phyloP scores from a whole-genome alignment of 1,140 invertebrate genomes.

The Zaprionus ornatus region DNA sequence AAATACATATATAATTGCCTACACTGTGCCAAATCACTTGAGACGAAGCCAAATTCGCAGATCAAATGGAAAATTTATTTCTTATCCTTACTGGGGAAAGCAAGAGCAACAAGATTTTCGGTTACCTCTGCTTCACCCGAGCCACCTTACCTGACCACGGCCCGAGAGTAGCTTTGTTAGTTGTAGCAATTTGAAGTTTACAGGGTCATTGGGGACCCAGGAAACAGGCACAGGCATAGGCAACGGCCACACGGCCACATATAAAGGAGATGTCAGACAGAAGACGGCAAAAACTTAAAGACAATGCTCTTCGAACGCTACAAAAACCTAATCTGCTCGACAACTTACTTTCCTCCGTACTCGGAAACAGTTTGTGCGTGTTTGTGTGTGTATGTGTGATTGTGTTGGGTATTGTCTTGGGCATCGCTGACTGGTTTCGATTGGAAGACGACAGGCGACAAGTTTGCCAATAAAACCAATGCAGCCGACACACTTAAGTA shows the following conservation, averaged over 20 bases:
- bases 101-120: constrained; percentile 4
- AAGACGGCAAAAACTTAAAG: constrained; percentile 67
- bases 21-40: constrained; percentile 19
- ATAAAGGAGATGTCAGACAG: constrained; percentile 9
- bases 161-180: constrained; percentile 41
- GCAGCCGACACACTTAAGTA: constrained; percentile 79
- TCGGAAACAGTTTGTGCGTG: constrained; percentile 15
- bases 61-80: constrained; percentile 44
- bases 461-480: constrained; percentile 80
- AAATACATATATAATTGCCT: background rate
- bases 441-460: constrained; percentile 76
- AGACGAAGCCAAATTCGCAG: constrained; percentile 27
- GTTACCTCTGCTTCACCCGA: background rate
- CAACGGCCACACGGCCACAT: background rate
- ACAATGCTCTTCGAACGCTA: constrained; percentile 62
- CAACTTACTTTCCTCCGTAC: constrained; percentile 70
- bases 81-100: constrained; percentile 16
- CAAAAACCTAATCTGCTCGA: constrained; percentile 80
- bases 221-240: constrained; percentile 24
- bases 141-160: constrained; percentile 42
- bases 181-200: constrained; percentile 81
- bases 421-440: constrained; percentile 70
- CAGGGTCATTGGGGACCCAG: constrained; percentile 71
- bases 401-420: constrained; percentile 67
- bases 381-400: constrained; percentile 8